phyloP scores from a whole-genome alignment of 2,797 vertebrate genomes.

The Neosilurus hyrtlii region DNA sequence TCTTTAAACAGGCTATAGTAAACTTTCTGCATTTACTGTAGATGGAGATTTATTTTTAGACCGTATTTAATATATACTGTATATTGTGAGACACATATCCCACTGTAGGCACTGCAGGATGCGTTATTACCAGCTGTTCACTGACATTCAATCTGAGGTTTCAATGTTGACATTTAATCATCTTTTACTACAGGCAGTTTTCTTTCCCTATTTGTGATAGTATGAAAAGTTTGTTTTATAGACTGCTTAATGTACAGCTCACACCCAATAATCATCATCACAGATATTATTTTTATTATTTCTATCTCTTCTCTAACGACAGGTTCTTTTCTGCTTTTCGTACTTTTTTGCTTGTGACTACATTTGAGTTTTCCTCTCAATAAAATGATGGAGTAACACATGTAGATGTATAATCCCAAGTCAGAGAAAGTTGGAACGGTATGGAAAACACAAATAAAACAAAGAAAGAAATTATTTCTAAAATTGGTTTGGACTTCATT shows the following conservation, averaged over 20 bases:
- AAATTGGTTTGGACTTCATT: too few relatives aligned
- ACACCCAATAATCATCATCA: background rate
- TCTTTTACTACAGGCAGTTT: background rate
- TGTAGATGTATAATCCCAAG: background rate
- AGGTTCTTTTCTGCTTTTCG: background rate
- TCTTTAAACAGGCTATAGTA: background rate
- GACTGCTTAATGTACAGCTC: conserved; percentile 5
- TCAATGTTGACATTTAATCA: conserved; percentile 44
- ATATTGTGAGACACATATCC: background rate
- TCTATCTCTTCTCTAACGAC: background rate
- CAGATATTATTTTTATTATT: background rate
- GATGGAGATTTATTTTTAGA: background rate
- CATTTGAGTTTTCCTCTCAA: conserved; percentile 16
- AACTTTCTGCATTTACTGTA: background rate
- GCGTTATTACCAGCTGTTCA: conserved; percentile 2
- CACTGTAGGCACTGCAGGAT: background rate
- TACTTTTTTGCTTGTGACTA: conserved; percentile 28
- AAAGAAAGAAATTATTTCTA: too few relatives aligned
- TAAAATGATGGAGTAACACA: conserved; percentile 23
- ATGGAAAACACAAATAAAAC: too few relatives aligned
- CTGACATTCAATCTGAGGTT: background rate
- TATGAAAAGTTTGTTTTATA: background rate
- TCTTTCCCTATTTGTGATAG: background rate
- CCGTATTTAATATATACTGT: background rate
- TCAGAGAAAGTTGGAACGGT: too few relatives aligned